These are phyloP conservation scores for Enteromius treurensis DNA, from an alignment of 2,797 vertebrate genomes.

Conservation along the genomic window DNA sequence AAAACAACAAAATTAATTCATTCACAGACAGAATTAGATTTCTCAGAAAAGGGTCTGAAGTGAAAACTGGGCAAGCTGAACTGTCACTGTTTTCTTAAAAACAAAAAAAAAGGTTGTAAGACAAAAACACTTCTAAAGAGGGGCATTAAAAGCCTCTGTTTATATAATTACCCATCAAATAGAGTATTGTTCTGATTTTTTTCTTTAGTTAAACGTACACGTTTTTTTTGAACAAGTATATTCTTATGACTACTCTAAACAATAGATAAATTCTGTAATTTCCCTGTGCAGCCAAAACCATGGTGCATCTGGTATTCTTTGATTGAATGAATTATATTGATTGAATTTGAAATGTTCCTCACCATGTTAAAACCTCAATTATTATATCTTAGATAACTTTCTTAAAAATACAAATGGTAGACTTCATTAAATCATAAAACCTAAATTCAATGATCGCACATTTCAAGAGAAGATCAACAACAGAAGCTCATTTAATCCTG, in stretches of 20 bases:
- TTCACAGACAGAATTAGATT: not conserved
- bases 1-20: not conserved
- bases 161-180: not conserved
- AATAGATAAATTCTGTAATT: not conserved
- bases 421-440: not conserved
- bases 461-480: not conserved
- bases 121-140: not conserved
- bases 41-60: not conserved
- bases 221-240: not conserved
- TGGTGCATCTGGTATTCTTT: not conserved
- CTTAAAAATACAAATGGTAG: not conserved
- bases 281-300: not conserved
- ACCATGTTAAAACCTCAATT: not conserved
- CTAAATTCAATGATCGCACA: not conserved
- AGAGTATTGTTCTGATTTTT: not conserved
- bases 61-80: not conserved
- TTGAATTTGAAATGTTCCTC: not conserved
- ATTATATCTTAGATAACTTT: too few species aligned
- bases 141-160: not conserved
- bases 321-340: not conserved
- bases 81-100: not conserved
- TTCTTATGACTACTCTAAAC: not conserved
- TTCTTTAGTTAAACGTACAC: not conserved
- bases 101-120: not conserved
- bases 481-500: conserved; percentile 54